Percentiles rank a stretch among this genome's conserved stretches.
phyloP scores from a whole-genome alignment of 92 coral and sea anemone species.

The Muricea muricata region DNA sequence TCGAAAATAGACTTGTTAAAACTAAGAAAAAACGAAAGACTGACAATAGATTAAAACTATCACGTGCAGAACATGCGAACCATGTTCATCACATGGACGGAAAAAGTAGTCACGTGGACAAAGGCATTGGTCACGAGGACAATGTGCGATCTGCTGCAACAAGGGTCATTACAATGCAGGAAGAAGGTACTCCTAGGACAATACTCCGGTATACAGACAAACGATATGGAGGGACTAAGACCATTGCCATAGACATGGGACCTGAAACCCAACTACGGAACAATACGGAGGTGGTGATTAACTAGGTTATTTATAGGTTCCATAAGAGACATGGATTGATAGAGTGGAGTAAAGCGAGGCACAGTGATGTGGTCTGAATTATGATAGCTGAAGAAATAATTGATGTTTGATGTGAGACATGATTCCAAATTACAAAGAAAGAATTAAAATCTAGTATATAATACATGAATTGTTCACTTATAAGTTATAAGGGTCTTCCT shows the following conservation, averaged over 20 bases:
- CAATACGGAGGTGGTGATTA: not conserved
- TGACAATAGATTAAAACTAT: not conserved
- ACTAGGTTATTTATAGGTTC: not conserved
- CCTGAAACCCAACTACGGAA: conserved; percentile 14
- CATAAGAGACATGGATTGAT: not conserved
- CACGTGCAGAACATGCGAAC: not conserved
- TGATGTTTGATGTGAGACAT: not conserved
- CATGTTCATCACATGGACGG: not conserved
- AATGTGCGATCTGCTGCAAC: not conserved
- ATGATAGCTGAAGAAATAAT: not conserved
- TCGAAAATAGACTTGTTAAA: not conserved
- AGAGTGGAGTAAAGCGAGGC: not conserved
- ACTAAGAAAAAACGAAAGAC: not conserved
- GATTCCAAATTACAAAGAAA: not conserved
- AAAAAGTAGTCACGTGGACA: not conserved
- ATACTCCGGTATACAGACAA: conserved; percentile 40
- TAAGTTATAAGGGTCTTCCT: no score
- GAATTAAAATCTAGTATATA: not conserved
- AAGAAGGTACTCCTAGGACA: conserved; percentile 23
- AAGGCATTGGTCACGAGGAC: not conserved
- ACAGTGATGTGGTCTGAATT: not conserved
- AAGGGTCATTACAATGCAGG: conserved; percentile 22
- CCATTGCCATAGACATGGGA: conserved; percentile 31
- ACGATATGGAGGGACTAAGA: conserved; percentile 4
- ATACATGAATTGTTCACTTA: not conserved